phyloP scores from a whole-genome alignment of 2,888 invertebrate species.

The Drosophila mayaguana region DNA sequence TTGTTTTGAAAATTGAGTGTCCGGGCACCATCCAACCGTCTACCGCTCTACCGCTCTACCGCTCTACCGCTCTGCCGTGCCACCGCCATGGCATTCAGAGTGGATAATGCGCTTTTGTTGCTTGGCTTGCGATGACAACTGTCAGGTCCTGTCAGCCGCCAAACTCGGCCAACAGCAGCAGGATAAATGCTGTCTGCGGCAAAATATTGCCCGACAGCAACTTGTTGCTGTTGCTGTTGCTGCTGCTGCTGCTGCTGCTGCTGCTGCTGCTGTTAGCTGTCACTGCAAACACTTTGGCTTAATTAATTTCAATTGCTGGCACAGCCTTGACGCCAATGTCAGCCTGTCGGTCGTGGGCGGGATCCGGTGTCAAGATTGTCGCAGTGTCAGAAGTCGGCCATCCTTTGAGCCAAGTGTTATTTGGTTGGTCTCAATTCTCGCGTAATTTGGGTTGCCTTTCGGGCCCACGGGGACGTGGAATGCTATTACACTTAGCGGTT shows the following conservation, averaged over 20 bases:
- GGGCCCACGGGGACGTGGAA: neutral
- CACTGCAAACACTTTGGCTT: conserved; percentile 54
- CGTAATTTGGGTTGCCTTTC: conserved; percentile 7
- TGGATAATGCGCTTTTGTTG: conserved; percentile 49
- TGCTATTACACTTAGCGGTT: conserved; percentile 56
- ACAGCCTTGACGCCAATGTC: conserved; percentile 32
- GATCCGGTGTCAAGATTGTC: conserved; percentile 13
- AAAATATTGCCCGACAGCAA: conserved; percentile 34
- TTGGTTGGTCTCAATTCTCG: conserved; percentile 21
- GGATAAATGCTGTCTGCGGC: conserved; percentile 15
- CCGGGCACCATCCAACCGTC: neutral
- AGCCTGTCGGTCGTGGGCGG: neutral
- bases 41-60: neutral
- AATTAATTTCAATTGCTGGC: conserved; percentile 67
- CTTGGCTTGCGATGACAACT: conserved; percentile 41
- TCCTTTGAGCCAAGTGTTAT: neutral
- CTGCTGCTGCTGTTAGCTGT: conserved; percentile 8
- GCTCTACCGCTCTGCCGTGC: neutral
- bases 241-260: conserved; percentile 26
- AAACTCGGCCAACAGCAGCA: conserved; percentile 33
- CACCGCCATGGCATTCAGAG: conserved; percentile 7
- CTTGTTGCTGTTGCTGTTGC: conserved; percentile 52
- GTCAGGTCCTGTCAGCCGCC: conserved; percentile 27
- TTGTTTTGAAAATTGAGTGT: conserved; percentile 45
- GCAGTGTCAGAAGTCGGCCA: neutral